Conservation (phyloP, 2,888 invertebrate genomes). For the Ennomos erosarius region DNA sequence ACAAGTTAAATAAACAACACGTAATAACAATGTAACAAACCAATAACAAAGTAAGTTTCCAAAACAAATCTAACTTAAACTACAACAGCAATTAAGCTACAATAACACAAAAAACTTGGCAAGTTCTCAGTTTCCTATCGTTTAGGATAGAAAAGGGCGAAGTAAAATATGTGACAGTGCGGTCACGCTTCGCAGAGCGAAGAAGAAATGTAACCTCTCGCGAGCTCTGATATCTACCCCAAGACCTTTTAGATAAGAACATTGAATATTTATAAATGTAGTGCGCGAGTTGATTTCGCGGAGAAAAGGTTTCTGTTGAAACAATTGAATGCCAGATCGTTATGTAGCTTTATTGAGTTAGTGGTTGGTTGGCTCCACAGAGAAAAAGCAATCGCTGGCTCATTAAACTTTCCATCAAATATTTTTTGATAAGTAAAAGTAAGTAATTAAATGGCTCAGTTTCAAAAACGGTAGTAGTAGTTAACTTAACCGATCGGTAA, state of each 20-base stretch:
- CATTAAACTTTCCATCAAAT: no score
- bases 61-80: slow-evolving; percentile 12
- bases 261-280: slow-evolving; percentile 4
- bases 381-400: no score
- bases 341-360: no score
- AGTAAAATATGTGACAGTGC: slow-evolving; percentile 78
- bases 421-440: no score
- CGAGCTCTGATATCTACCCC: slow-evolving; percentile 57
- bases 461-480: no score
- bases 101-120: slow-evolving; percentile 21
- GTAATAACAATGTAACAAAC: no score
- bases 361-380: no score
- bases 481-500: no score
- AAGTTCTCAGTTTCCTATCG: slow-evolving; percentile 19
- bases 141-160: slow-evolving; percentile 43
- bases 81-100: slow-evolving; percentile 22
- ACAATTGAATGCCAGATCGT: no score
- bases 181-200: slow-evolving; percentile 71
- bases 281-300: background rate
- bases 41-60: slow-evolving; percentile 10
- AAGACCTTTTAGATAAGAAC: slow-evolving; percentile 38
- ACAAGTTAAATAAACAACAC: no score
- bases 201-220: slow-evolving; percentile 73
- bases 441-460: no score
- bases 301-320: background rate